Percentiles rank a stretch among this genome's conserved stretches.
These are phyloP conservation scores for Pseudolaguvia tuberculata DNA, from an alignment of 2,113 vertebrate genomes.

Conservation along the genomic window DNA sequence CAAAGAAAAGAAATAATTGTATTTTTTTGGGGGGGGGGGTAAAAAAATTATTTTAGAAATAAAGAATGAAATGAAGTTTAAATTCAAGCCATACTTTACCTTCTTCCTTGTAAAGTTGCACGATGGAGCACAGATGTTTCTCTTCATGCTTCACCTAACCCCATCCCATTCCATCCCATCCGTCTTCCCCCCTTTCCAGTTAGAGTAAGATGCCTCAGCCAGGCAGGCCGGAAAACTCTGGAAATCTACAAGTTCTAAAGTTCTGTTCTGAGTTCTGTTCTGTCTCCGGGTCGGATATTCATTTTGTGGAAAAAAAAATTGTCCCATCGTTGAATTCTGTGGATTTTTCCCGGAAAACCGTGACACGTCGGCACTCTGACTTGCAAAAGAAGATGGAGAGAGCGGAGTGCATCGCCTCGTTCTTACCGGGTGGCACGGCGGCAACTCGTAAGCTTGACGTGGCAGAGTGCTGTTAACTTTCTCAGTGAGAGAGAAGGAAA, in stretches of 20 bases:
- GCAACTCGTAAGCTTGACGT: slow-evolving; percentile 74
- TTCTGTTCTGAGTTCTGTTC: background rate
- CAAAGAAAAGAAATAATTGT: background rate
- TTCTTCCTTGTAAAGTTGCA: background rate
- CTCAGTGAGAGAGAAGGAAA: slow-evolving; percentile 56
- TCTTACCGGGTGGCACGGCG: slow-evolving; percentile 39
- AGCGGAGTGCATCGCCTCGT: slow-evolving; percentile 8
- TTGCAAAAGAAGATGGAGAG: slow-evolving; percentile 1
- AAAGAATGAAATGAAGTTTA: background rate
- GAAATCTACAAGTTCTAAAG: background rate
- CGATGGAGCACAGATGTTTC: slow-evolving; percentile 10
- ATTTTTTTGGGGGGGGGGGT: no score
- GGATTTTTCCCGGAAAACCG: background rate
- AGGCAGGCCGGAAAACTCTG: slow-evolving; percentile 4
- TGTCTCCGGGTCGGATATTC: background rate
- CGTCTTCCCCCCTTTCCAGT: slow-evolving; percentile 1
- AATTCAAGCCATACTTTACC: slow-evolving; percentile 30
- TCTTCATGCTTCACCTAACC: slow-evolving; percentile 4
- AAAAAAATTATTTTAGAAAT: background rate
- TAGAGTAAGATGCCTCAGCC: background rate
- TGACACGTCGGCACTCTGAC: background rate
- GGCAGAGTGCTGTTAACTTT: slow-evolving; percentile 81
- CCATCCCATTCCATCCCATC: background rate
- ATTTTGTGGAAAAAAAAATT: background rate
- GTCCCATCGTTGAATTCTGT: background rate